Evolutionary conservation across 2,797 vertebrate species (phyloP), one percentile per base, ranked within the genome.

Genomic region (Amazona ochrocephala): DNA sequence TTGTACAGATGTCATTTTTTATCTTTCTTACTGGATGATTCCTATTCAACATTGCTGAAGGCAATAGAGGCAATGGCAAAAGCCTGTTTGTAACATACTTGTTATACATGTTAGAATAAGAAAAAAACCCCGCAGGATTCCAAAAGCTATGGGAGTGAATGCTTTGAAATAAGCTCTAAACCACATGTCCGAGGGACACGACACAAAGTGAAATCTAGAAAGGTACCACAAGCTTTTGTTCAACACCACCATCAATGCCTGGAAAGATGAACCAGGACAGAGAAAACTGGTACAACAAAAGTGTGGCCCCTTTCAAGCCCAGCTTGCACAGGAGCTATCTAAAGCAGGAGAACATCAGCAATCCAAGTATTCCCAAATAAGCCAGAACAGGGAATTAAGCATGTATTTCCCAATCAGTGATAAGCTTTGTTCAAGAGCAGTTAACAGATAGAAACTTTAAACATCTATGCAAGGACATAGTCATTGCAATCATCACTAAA

Each of bases 161-260:
- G 64, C 92, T 96, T 76, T 91, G 80, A 93, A 92, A 73, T 22
- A 29, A 62, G 83, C 87, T 85, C 79, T 77, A 56, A 70, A 47
- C 72, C 61, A 9, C 27, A 7, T 5, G 13, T 77, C 84, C 71
- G 23, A 20, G 70, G 73, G 82, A 77, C 12, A 5, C 6, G 48
- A 77, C 30, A 76, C 72, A 30, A 47, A 78, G 20, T 7, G 51
- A 70, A 47, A 79, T n/a, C 50, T n/a, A 66, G 76, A 83, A 85
- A 94, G 60, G 76, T 39, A 74, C 50, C 70, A 39, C 68, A 5
- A 48, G 72, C 87, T 74, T 92, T 94, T 95, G 85, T 94, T 87
- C 79, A 50, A 5, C 24, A 3, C 73, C 74, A 53, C 82, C 53
- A 68, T 65, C 24, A 75, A 32, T 0, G 18, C 50, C 16, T 1